A percentile compares a stretch with the other conserved stretches of the same genome.
Conservation (phyloP, 2,113 vertebrate genomes). For the Poecilia latipinna region DNA sequence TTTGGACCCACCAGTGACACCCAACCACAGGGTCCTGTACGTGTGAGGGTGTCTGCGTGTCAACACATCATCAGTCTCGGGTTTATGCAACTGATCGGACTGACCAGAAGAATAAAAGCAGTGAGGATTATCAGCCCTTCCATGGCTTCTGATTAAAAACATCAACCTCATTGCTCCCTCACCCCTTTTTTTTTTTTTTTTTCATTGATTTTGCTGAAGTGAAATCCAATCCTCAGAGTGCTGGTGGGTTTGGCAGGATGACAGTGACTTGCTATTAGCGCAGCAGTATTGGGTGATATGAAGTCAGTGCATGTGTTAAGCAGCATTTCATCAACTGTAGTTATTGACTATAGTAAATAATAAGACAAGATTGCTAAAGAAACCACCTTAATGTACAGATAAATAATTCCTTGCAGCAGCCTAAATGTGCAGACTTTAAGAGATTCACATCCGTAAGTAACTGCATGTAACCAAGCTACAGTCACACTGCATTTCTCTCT, state of each 20-base stretch:
- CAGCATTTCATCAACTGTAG: neutral
- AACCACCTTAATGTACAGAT: neutral
- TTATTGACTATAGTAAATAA: neutral
- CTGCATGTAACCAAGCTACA: neutral
- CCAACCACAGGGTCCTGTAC: constrained; percentile 1
- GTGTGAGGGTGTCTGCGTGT: constrained; percentile 37
- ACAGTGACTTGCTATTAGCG: neutral
- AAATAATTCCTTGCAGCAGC: neutral
- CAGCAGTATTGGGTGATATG: neutral
- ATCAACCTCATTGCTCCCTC: constrained; percentile 7
- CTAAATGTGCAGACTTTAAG: neutral
- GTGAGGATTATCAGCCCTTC: constrained; percentile 12
- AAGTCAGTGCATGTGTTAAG: neutral
- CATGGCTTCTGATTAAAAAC: constrained; percentile 32
- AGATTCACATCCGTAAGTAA: neutral
- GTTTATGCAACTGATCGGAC: constrained; percentile 29
- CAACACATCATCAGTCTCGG: constrained; percentile 55
- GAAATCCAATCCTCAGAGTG: constrained; percentile 8
- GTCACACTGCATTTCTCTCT: neutral
- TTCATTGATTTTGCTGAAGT: neutral
- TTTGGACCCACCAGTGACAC: constrained; percentile 33
- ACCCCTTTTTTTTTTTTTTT: neutral
- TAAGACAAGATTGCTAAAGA: neutral
- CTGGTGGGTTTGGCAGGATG: constrained; percentile 1
- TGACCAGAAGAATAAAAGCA: constrained; percentile 22